Conservation (phyloP, 2,113 vertebrate genomes). For the Anhinga rufa region DNA sequence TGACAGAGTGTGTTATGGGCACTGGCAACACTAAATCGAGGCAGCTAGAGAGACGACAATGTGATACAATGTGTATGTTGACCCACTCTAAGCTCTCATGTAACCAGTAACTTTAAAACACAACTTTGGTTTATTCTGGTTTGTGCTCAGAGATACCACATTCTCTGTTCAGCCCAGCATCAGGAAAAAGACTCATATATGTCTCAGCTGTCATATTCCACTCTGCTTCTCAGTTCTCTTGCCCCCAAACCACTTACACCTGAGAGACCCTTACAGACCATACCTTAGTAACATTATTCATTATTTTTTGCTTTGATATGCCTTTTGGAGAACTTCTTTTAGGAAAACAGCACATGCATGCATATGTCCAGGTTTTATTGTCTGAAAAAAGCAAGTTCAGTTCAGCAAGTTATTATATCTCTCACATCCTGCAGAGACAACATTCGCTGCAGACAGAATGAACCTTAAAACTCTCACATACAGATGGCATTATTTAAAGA, state of each 20-base stretch:
- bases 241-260: not conserved
- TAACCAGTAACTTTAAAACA: not conserved
- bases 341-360: not conserved
- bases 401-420: not conserved
- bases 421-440: not conserved
- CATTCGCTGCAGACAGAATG: not conserved
- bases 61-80: rapidly evolving
- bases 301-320: not conserved
- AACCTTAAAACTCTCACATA: not conserved
- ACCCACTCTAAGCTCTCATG: not conserved
- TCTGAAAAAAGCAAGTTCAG: not conserved
- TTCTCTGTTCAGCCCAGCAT: not conserved
- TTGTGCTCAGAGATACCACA: rapidly evolving
- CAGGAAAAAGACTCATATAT: not conserved
- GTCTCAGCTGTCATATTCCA: not conserved
- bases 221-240: not conserved
- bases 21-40: rapidly evolving
- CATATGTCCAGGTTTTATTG: not conserved
- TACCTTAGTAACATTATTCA: not conserved
- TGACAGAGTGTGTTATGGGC: not conserved
- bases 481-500: not conserved
- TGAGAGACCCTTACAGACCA: not conserved
- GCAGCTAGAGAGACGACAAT: not conserved
- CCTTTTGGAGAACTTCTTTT: not conserved
- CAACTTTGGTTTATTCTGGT: not conserved